Evolutionary conservation across 2,888 invertebrate genomes (phyloP), one percentile per base, ranked within the genome.

Genomic region (Lingula anatina): DNA sequence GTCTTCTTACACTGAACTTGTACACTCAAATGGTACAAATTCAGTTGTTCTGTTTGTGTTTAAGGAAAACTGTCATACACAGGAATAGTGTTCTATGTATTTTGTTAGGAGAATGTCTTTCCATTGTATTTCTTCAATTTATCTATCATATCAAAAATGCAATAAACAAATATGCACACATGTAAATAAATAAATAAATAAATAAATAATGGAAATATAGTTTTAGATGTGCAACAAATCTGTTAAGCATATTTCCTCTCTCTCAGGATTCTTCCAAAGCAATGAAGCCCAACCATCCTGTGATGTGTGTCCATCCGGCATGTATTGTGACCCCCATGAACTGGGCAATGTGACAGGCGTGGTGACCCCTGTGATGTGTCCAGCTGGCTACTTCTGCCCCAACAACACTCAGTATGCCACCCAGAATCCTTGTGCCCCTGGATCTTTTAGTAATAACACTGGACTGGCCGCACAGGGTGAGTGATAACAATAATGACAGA

Each of bases 321-420:
- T 46, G 23, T 74, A 72, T 60, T 74, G 74, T 55, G 71, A 74
- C 53, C 72, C 71, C 2, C 65, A 55, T 46, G 69, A 70, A 52
- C 53, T 59, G 24, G 56, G 47, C n/a, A 71, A 70, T 45, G 59
- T 57, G 5, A 69, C 70, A 4, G 72, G 72, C 15, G 59, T 73
- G 18, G 64, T 66, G 20, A 24, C 24, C 26, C 71, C 69, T 1
- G 46, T 52, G 12, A 42, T 50, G n/a, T 73, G 73, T 46, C 70
- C 71, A 3, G 25, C 47, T 5, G 73, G 73, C 2, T 60, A 66
- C 53, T 73, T 61, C 53, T 73, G 73, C 52, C 73, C 71, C 0
- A 20, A 25, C 2, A 55, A 58, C 5, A 74, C 74, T 15, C 64
- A 64, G 35, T 63, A 57, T 41, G 60, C 61, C 39, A 50, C 51